Evolutionary conservation across 2,113 vertebrate genomes (phyloP).

Genomic region (Engraulis encrasicolus): DNA sequence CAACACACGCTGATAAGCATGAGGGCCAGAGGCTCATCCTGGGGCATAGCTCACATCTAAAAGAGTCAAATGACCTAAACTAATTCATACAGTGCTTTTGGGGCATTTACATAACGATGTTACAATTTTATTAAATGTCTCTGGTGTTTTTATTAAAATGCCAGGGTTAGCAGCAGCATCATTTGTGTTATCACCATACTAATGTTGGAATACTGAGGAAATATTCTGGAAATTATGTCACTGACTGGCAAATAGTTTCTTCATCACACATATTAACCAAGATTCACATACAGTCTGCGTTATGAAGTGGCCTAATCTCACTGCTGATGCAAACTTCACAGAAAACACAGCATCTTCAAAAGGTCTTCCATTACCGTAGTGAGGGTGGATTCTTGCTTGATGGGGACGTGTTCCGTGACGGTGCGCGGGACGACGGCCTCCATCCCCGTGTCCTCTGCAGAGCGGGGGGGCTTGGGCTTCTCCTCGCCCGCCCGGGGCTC

Average conservation of each 20-base stretch:
- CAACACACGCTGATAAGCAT: background rate
- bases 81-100: no score
- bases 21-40: background rate
- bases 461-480: slow-evolving; percentile 82
- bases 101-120: no score
- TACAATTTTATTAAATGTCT: no score
- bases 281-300: no score
- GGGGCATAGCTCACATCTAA: background rate
- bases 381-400: slow-evolving; percentile 87
- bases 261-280: no score
- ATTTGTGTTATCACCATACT: no score
- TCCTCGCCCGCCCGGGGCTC: slow-evolving; percentile 89
- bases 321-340: background rate
- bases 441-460: slow-evolving; percentile 81
- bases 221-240: no score
- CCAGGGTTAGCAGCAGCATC: no score
- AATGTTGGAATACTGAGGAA: no score
- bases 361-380: slow-evolving; percentile 76
- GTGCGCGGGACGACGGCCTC: slow-evolving; percentile 83
- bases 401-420: slow-evolving; percentile 82
- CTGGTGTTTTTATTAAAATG: no score
- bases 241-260: no score
- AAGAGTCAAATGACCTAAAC: background rate
- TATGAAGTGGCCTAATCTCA: background rate
- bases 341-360: background rate